Evolutionary conservation across 37 sponge, comb jelly and placozoan species (phyloP).

Genomic region (Haliclona indistincta): DNA sequence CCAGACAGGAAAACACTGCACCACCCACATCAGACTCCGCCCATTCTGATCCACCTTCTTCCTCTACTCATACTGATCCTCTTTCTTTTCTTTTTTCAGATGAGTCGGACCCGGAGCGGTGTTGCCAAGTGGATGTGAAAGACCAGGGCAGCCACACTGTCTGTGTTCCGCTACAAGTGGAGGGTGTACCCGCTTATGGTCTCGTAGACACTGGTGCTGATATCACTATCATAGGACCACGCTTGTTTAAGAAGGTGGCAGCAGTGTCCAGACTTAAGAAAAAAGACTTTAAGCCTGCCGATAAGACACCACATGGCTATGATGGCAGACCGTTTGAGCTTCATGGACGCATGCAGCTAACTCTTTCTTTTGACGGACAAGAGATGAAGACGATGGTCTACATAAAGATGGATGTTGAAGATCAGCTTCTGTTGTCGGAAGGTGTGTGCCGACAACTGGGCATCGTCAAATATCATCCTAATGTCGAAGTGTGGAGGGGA

Average conservation of each 20-base stretch:
- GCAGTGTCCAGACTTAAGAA: slow-evolving; percentile 29
- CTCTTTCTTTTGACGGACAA: slow-evolving; percentile 21
- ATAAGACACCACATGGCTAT: slow-evolving; percentile 32
- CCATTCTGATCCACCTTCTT: too few relatives aligned
- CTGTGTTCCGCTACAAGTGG: slow-evolving; percentile 18
- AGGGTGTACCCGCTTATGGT: slow-evolving; percentile 40
- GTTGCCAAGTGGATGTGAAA: slow-evolving; percentile 11
- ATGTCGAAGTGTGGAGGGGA: slow-evolving; percentile 17
- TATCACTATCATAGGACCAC: slow-evolving; percentile 51
- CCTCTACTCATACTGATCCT: too few relatives aligned
- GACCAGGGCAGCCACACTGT: slow-evolving; percentile 34
- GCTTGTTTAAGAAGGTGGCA: slow-evolving; percentile 50
- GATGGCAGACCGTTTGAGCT: slow-evolving; percentile 22
- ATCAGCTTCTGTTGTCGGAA: slow-evolving; percentile 44
- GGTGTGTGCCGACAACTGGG: slow-evolving; percentile 59
- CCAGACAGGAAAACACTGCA: too few relatives aligned
- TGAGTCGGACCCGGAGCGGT: too few relatives aligned
- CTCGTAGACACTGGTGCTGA: slow-evolving; percentile 56
- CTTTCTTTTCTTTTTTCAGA: background rate
- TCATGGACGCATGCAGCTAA: slow-evolving; percentile 42
- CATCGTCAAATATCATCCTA: slow-evolving; percentile 43
- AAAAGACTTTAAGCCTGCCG: slow-evolving; percentile 26
- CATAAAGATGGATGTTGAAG: slow-evolving; percentile 50
- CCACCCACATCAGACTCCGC: too few relatives aligned
- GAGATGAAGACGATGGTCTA: slow-evolving; percentile 28